Conservation (phyloP, 2,113 vertebrate genomes). For the Apeltes quadracus region DNA sequence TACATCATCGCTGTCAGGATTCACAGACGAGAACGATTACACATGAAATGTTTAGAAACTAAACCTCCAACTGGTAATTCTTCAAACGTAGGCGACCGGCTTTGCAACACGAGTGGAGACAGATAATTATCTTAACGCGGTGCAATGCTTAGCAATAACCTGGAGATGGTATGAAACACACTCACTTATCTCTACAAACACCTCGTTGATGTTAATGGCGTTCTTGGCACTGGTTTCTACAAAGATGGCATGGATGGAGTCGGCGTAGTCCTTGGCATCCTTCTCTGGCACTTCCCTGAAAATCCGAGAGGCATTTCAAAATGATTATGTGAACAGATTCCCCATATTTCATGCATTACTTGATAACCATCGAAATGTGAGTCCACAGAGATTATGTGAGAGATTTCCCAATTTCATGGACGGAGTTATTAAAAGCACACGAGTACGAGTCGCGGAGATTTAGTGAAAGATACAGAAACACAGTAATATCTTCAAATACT, state of each 20-base stretch:
- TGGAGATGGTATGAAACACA: slow-evolving; percentile 57
- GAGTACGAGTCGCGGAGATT: background rate
- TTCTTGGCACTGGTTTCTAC: slow-evolving; percentile 99
- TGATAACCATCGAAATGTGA: slow-evolving; percentile 11
- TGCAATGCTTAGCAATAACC: background rate
- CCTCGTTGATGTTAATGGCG: slow-evolving; percentile 98
- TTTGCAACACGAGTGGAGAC: slow-evolving; percentile 6
- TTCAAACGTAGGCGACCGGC: background rate
- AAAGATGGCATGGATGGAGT: slow-evolving; percentile 97
- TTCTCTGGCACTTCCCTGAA: slow-evolving; percentile 95
- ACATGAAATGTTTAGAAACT: background rate
- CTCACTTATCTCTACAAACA: slow-evolving; percentile 99
- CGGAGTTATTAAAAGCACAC: background rate
- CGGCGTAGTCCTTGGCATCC: slow-evolving; percentile 97
- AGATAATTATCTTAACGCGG: background rate
- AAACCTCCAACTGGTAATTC: background rate
- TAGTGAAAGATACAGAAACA: background rate
- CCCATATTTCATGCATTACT: slow-evolving; percentile 7
- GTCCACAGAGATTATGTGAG: background rate
- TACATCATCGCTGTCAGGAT: background rate
- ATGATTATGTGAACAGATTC: slow-evolving; percentile 22
- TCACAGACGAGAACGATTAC: background rate
- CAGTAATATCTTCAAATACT: background rate
- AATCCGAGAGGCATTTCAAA: slow-evolving; percentile 43
- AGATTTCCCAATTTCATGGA: slow-evolving; percentile 14